Evolutionary conservation across 2,888 invertebrate species (phyloP), one percentile per base, ranked within the genome.

Genomic region (Gordius sp.): DNA sequence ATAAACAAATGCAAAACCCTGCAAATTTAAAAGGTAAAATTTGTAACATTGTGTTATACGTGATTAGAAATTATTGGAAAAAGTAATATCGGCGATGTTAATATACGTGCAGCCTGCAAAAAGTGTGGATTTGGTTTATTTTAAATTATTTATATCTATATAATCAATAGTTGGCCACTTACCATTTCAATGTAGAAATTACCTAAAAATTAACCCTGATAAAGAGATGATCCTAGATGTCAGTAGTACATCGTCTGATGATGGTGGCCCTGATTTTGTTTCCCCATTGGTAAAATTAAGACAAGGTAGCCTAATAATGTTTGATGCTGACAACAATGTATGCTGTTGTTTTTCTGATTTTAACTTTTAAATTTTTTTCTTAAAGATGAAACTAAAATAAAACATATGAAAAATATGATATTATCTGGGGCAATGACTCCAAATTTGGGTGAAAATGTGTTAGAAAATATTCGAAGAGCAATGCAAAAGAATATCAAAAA

Each of bases 141-240:
- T n/a, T 33, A n/a, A n/a, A n/a, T n/a, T n/a, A n/a, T n/a, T 47
- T 47, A 20, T 47, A 18, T 47, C 47, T 8, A 18, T 47, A 47
- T 47, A 47, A n/a, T 13, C 8, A 18, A n/a, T 47, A 47, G 47
- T 47, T 47, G 47, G 47, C 16, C 47, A 47, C 20, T 20, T 47
- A n/a, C 47, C 47, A 4, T 47, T 47, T 47, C 47, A 47, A 47
- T 47, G 47, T 20, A 47, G 47, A 47, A 47, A 47, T 47, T 47
- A 47, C 20, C 8, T 47, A n/a, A 47, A 4, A 47, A 4, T 20
- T 47, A 23, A 47, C 20, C 47, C 47, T n/a, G 20, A 47, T 4
- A 47, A 20, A 47, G 47, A 47, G 20, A 47, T 47, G 47, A 47
- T 47, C 47, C 23, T 47, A n/a, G 47, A 47, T 47, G 47, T 47